These are phyloP conservation scores for Tor tambroides DNA, from an alignment of 2,113 vertebrate genomes.

Conservation along the genomic window DNA sequence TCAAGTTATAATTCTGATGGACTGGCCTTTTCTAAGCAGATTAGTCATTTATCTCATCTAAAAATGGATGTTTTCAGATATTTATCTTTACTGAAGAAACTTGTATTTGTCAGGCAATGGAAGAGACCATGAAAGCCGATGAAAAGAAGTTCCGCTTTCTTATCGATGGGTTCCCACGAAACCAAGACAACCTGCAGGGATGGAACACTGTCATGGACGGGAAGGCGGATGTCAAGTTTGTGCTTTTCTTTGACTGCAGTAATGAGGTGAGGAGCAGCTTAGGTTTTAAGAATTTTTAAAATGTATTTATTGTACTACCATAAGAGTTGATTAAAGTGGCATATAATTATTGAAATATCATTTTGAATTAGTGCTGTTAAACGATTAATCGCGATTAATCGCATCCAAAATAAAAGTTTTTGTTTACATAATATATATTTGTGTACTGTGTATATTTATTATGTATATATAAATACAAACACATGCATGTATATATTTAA, in stretches of 20 bases:
- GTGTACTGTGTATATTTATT: no score
- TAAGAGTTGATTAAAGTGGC: background rate
- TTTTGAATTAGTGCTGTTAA: no score
- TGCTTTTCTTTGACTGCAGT: slow-evolving; percentile 96
- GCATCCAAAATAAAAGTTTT: no score
- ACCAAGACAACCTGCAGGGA: slow-evolving; percentile 95
- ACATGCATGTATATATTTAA: no score
- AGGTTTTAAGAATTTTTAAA: background rate
- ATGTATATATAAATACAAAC: no score
- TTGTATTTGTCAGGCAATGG: slow-evolving; percentile 70
- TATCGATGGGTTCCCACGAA: slow-evolving; percentile 97
- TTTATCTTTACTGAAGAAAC: background rate
- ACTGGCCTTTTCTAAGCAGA: background rate
- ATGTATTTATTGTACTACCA: background rate
- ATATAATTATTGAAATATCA: background rate
- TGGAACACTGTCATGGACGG: slow-evolving; percentile 91
- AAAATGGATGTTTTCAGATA: background rate
- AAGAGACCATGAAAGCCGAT: slow-evolving; percentile 86
- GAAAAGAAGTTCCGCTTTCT: slow-evolving; percentile 90
- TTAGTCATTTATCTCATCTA: background rate
- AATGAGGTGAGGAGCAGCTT: slow-evolving; percentile 79
- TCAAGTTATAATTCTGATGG: background rate
- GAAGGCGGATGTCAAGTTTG: slow-evolving; percentile 92
- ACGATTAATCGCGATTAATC: no score
- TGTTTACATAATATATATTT: no score